Conservation (phyloP, 2,797 vertebrate species). For the Phrynocephalus guinanensis region DNA sequence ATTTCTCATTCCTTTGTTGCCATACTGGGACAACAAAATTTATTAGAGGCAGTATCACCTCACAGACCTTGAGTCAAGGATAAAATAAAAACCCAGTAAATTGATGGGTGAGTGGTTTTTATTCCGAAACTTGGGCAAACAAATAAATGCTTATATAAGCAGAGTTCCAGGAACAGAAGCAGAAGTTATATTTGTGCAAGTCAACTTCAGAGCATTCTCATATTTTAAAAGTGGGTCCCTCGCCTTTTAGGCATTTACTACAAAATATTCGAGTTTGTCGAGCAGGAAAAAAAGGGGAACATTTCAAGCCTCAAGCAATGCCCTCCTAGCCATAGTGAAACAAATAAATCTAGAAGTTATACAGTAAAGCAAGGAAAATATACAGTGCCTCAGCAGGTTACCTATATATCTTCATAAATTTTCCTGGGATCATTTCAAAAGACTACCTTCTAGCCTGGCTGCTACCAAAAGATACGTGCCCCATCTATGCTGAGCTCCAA, state of each 20-base stretch:
- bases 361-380: neutral
- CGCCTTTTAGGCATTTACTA: neutral
- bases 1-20: constrained; percentile 6
- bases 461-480: neutral
- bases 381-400: neutral
- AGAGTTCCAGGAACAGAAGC: neutral
- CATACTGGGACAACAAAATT: constrained; percentile 15
- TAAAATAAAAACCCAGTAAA: constrained; percentile 21
- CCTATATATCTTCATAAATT: neutral
- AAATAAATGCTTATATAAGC: constrained; percentile 18
- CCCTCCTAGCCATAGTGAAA: neutral
- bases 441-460: too few species aligned
- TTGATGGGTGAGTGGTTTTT: neutral
- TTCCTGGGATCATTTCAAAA: neutral
- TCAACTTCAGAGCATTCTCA: constrained; percentile 8
- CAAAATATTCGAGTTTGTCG: neutral
- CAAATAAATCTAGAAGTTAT: neutral
- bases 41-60: constrained; percentile 17
- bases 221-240: neutral
- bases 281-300: neutral
- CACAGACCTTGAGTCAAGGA: constrained; percentile 20
- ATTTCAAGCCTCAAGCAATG: neutral
- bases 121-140: neutral
- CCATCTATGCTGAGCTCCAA: neutral
- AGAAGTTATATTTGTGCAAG: neutral